Evolutionary conservation across 2,888 invertebrate genomes (phyloP).

Genomic region (Agrotis puta): DNA sequence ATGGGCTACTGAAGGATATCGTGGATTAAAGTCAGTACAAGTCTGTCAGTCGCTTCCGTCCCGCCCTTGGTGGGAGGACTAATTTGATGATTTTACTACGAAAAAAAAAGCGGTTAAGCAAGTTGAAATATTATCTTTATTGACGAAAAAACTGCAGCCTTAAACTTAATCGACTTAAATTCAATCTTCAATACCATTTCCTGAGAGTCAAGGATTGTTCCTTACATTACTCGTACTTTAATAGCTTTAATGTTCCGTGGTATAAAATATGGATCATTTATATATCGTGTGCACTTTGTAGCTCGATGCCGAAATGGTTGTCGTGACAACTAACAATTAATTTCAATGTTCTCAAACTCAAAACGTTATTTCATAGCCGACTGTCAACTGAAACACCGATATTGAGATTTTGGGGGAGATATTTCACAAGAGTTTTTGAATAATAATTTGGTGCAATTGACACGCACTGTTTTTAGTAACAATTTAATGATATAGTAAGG

Average conservation of each 20-base stretch:
- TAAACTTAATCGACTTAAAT: slow-evolving; percentile 56
- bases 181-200: slow-evolving; percentile 64
- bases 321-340: slow-evolving; percentile 76
- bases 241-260: slow-evolving; percentile 43
- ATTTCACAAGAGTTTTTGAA: slow-evolving; percentile 50
- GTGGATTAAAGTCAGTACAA: too few relatives aligned
- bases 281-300: slow-evolving; percentile 66
- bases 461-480: slow-evolving; percentile 42
- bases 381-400: slow-evolving; percentile 68
- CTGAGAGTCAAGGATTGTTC: slow-evolving; percentile 70
- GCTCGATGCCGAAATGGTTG: slow-evolving; percentile 62
- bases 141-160: slow-evolving; percentile 53
- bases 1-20: too few relatives aligned
- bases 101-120: too few relatives aligned
- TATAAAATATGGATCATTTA: slow-evolving; percentile 63
- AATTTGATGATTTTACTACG: too few relatives aligned
- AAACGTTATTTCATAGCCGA: slow-evolving; percentile 67
- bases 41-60: too few relatives aligned
- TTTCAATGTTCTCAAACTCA: slow-evolving; percentile 70
- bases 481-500: slow-evolving; percentile 3
- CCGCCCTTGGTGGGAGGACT: too few relatives aligned
- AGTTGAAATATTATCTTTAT: slow-evolving; percentile 34
- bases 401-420: slow-evolving; percentile 30
- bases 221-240: slow-evolving; percentile 49
- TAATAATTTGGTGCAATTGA: slow-evolving; percentile 34